Evolutionary conservation across 1,140 invertebrate species (phyloP).

Genomic region (Drosophila pectinifera): DNA sequence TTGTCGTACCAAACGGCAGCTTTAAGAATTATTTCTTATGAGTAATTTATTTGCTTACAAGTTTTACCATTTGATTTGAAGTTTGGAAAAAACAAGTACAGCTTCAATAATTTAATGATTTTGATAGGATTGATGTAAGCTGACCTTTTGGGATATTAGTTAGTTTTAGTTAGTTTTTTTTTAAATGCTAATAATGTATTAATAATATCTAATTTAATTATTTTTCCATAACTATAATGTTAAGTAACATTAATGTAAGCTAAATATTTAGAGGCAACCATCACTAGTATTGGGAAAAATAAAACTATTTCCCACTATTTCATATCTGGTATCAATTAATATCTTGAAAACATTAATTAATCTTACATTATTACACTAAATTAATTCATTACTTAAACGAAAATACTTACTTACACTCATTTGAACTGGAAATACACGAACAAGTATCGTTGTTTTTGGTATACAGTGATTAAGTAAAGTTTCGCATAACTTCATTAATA

Average conservation of each 20-base stretch:
- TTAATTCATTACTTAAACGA: background rate
- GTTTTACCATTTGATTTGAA: conserved; percentile 54
- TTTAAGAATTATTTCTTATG: conserved; percentile 27
- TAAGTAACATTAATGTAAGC: too few relatives aligned
- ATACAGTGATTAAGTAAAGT: conserved; percentile 20
- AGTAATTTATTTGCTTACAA: conserved; percentile 55
- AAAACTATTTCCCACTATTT: too few relatives aligned
- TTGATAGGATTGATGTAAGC: background rate
- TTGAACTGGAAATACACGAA: background rate
- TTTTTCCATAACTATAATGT: background rate
- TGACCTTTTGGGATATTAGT: background rate
- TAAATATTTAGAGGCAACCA: background rate
- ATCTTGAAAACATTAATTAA: background rate
- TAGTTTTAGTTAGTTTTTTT: too few relatives aligned
- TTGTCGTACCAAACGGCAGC: background rate
- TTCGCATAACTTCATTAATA: conserved; percentile 36
- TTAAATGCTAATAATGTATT: too few relatives aligned
- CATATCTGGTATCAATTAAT: background rate
- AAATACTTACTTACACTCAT: background rate
- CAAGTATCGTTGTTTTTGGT: background rate
- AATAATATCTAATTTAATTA: too few relatives aligned
- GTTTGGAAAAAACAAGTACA: conserved; percentile 18
- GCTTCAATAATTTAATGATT: background rate
- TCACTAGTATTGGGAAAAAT: too few relatives aligned
- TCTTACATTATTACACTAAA: too few relatives aligned